Conservation (phyloP, 2,113 vertebrate genomes). For the Seriola dumerili region DNA sequence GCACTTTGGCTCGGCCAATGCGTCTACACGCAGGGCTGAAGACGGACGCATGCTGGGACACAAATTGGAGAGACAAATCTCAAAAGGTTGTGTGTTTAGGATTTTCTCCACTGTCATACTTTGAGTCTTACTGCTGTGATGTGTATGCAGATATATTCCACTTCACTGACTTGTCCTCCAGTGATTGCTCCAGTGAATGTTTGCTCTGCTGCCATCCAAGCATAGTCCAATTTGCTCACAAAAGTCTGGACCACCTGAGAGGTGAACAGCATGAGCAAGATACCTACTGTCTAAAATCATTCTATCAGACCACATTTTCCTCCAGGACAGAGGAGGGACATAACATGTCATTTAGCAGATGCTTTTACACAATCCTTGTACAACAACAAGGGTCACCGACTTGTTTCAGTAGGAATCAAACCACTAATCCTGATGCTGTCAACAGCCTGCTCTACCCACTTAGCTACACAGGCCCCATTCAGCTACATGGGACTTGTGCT, state of each 20-base stretch:
- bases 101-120: slow-evolving; percentile 24
- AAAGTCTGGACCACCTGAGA: slow-evolving; percentile 22
- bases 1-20: slow-evolving; percentile 20
- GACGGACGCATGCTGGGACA: slow-evolving; percentile 29
- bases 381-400: neutral
- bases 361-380: slow-evolving; percentile 6
- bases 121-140: slow-evolving; percentile 19
- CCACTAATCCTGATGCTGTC: neutral
- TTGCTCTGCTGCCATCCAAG: slow-evolving; percentile 7
- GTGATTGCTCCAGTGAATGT: slow-evolving; percentile 10
- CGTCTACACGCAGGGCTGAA: slow-evolving; percentile 17
- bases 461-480: slow-evolving; percentile 4
- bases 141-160: slow-evolving; percentile 24
- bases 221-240: slow-evolving; percentile 12
- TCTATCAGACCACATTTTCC: slow-evolving; percentile 5
- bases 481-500: neutral
- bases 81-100: slow-evolving; percentile 30
- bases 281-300: slow-evolving; percentile 9
- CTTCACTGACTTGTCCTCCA: slow-evolving; percentile 31
- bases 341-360: neutral
- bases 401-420: slow-evolving; percentile 11
- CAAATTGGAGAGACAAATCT: slow-evolving; percentile 37
- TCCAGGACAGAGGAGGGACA: slow-evolving; percentile 11
- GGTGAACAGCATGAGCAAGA: slow-evolving; percentile 13
- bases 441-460: neutral